phyloP scores from a whole-genome alignment of 2,797 vertebrate species.

The Acanthurus leucopareius region DNA sequence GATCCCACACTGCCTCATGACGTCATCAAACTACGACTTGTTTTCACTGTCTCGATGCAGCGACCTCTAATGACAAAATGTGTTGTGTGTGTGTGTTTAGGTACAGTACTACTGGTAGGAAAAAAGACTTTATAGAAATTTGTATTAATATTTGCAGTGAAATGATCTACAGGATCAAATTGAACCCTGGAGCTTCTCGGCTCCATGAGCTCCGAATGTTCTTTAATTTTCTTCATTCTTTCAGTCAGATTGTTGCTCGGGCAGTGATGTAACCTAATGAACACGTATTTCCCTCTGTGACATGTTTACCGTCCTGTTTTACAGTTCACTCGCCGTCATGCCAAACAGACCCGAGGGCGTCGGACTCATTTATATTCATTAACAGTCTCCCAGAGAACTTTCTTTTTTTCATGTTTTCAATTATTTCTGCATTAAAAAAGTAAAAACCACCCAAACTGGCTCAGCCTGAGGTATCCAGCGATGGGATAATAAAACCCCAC shows the following conservation, averaged over 20 bases:
- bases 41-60: too few relatives aligned
- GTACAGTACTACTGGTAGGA: too few relatives aligned
- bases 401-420: constrained; percentile 58
- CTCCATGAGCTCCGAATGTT: too few relatives aligned
- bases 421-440: constrained; percentile 55
- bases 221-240: too few relatives aligned
- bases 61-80: too few relatives aligned
- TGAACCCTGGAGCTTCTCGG: too few relatives aligned
- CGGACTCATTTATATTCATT: constrained; percentile 52
- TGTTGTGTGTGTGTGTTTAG: too few relatives aligned
- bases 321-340: constrained; percentile 34
- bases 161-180: too few relatives aligned
- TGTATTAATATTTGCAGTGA: too few relatives aligned
- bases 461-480: background rate
- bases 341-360: constrained; percentile 61
- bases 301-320: constrained; percentile 54
- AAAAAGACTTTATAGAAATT: too few relatives aligned
- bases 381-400: constrained; percentile 35
- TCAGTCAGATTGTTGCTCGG: background rate
- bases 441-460: constrained; percentile 31
- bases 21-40: too few relatives aligned
- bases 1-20: too few relatives aligned
- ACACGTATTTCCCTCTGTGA: constrained; percentile 33
- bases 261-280: background rate
- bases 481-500: constrained; percentile 35